These are phyloP conservation scores for Horisme vitalbata DNA, from an alignment of 2,888 invertebrate species.

Conservation along the genomic window DNA sequence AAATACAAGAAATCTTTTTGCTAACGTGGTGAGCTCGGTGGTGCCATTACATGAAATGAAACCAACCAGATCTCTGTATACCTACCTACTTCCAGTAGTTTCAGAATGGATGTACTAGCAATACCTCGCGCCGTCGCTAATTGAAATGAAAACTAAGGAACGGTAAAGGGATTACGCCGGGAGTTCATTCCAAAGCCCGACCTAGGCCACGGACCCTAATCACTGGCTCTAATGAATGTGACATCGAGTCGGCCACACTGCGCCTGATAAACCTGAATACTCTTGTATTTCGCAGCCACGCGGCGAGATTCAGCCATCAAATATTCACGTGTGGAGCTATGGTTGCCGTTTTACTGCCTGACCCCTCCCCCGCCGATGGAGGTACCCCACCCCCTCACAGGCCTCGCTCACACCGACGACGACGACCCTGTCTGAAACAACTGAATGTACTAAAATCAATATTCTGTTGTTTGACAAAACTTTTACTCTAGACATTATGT, in stretches of 20 bases:
- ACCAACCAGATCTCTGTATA: too few species aligned
- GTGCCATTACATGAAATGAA: too few species aligned
- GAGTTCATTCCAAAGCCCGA: constrained; percentile 39
- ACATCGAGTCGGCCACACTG: constrained; percentile 41
- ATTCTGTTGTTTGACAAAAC: constrained; percentile 71
- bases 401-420: constrained; percentile 54
- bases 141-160: constrained; percentile 39
- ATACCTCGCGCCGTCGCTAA: constrained; percentile 21
- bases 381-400: constrained; percentile 35
- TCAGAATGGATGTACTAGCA: neutral
- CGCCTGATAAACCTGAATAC: constrained; percentile 51
- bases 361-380: constrained; percentile 35
- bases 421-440: constrained; percentile 72
- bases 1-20: neutral
- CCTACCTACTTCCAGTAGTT: neutral
- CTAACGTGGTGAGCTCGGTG: too few species aligned
- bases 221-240: constrained; percentile 46
- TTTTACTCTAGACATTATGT: constrained; percentile 49
- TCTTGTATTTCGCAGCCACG: constrained; percentile 59
- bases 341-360: constrained; percentile 74
- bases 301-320: constrained; percentile 77
- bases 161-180: constrained; percentile 33
- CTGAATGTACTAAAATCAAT: constrained; percentile 80
- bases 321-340: constrained; percentile 78
- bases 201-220: constrained; percentile 38